Base-by-base conservation (phyloP, 2,888 invertebrate genomes). In the Cephus nigrinus region DNA sequence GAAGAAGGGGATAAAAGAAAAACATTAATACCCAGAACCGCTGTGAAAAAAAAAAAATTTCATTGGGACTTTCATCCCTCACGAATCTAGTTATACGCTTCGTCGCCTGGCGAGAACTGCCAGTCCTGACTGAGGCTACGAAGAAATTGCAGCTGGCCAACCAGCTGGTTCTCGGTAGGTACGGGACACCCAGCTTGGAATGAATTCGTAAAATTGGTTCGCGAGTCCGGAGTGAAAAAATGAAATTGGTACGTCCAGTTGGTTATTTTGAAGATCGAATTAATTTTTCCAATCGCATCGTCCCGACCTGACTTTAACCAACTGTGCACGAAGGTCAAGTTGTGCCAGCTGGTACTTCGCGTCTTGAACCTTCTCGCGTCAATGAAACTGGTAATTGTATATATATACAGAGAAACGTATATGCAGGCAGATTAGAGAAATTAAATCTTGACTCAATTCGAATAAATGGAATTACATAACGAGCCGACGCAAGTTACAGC, bases 401-500 rank as follows among this genome's bases (percentile, higher is more conserved):
- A 33, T 9, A 1, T 33, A 23, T 23, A 55, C 2, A 5, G 9
- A 23, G 23, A 32, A 74, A 34, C 15, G 5, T 23, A 15, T 15
- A 74, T 73, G 11, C 34, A 75, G 80, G 79, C 77, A 72, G 75
- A 80, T 83, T 80, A 79, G 73, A 80, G 79, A 75, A 77, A 76
- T 76, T 12, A 75, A 82, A 80, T 75, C 79, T 80, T 12, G 36
- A 30, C 33, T 30, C 3, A 23, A 34, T 74, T n/a, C 5, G 74
- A 12, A 23, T 11, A 32, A 34, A 82, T 78, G 79, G 80, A 71
- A 75, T 80, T 84, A 83, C 80, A 81, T 78, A 84, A 83, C 74
- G 76, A 82, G 75, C 75, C 71, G n/a, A 78, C 79, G 80, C 78
- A 78, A 9, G 23, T 23, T 5, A 55, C 80, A 76, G 81, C 34